phyloP scores from a whole-genome alignment of 92 coral and sea anemone species.

The Pocillopora meandrina region DNA sequence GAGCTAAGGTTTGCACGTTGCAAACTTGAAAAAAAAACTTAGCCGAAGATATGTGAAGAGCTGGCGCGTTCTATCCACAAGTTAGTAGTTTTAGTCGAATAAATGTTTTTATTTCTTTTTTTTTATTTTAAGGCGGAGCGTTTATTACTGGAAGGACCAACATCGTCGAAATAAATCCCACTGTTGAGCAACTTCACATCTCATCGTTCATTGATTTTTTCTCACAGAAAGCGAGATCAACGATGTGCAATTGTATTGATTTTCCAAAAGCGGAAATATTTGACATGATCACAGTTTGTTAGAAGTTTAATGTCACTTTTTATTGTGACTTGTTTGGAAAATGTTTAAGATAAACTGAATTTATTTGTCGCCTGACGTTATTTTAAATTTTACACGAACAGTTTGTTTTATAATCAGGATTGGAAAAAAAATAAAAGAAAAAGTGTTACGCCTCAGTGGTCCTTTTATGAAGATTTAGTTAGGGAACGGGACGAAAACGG shows the following conservation, averaged over 20 bases:
- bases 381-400: too few species aligned
- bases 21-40: background rate
- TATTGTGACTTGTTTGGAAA: too few species aligned
- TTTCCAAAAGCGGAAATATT: background rate
- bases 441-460: too few species aligned
- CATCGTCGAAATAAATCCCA: background rate
- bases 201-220: background rate
- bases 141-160: conserved; percentile 16
- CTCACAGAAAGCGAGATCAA: background rate
- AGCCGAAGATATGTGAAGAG: background rate
- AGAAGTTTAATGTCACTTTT: too few species aligned
- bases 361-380: too few species aligned
- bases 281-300: background rate
- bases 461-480: too few species aligned
- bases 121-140: conserved; percentile 27
- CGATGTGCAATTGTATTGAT: background rate
- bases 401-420: too few species aligned
- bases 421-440: too few species aligned
- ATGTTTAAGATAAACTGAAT: too few species aligned
- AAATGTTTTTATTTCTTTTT: background rate
- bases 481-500: too few species aligned
- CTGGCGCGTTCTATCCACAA: background rate
- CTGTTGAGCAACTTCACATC: background rate
- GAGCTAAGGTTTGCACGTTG: too few species aligned
- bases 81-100: background rate